Base-by-base conservation (phyloP, 2,797 vertebrate genomes). In the Catharus ustulatus region DNA sequence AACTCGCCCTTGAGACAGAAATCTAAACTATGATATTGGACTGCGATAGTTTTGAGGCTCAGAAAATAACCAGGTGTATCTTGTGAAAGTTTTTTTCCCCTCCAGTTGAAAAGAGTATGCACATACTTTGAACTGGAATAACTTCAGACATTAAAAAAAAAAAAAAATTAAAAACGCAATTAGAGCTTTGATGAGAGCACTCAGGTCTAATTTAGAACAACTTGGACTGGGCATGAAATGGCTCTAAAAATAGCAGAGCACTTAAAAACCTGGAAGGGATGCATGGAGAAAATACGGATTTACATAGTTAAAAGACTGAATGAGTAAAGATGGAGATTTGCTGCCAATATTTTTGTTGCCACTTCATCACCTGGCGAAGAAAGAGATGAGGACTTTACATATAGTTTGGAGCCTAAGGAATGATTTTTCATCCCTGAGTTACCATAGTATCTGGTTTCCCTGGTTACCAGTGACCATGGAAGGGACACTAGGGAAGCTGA, bases 401-500 rank as follows among this genome's bases (percentile, higher is more conserved):
- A n/a, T 27, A 89, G 76, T 87, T 62, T 93, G 80, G 84, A 75
- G 36, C 93, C 94, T 77, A 89, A 95, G 88, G 73, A 90, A 90
- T 95, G 93, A 69, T 89, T 94, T 97, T 69, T 96, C 81, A 93
- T 97, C 85, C 85, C 88, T 43, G 79, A 97, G 98, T 98, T 98
- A 94, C 97, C 97, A 98, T 98, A 98, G 98, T 51, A 96, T 96
- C 97, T 95, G 14, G 98, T 98, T 98, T 97, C 98, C 98, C 95
- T 98, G 98, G 98, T 97, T 97, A 98, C 98, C 89, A 12, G 91
- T 97, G 97, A 96, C 97, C 98, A 97, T 96, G 91, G 96, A 97
- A 97, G 90, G 97, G 95, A 97, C 96, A 96, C 55, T 78, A 86
- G 88, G 96, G 93, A 94, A 97, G 85, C 95, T 95, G 91, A 89